These are phyloP conservation scores for Allenopithecus nigroviridis DNA, from an alignment of 2,797 vertebrate genomes.

Conservation along the genomic window DNA sequence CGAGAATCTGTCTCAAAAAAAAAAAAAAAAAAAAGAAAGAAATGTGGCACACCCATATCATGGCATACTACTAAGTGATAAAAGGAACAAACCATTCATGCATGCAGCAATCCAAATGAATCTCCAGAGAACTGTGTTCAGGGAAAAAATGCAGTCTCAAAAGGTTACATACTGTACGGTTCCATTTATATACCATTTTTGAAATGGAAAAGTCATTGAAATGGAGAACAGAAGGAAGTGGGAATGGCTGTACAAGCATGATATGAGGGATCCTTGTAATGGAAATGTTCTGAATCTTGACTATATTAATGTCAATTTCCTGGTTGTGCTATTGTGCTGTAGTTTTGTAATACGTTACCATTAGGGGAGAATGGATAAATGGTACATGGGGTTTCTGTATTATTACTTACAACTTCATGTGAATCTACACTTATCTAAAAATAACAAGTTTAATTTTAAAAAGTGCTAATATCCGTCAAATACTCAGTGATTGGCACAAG, in stretches of 20 bases:
- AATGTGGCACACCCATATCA: neutral
- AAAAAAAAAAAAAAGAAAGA: neutral
- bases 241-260: accelerated
- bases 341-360: neutral
- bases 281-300: neutral
- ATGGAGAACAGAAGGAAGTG: neutral
- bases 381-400: neutral
- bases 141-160: neutral
- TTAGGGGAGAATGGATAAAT: neutral
- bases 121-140: neutral
- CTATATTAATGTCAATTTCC: neutral
- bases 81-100: neutral
- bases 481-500: neutral
- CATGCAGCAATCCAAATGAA: neutral
- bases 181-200: neutral
- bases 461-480: neutral
- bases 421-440: slow-evolving; percentile 14
- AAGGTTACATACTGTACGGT: neutral
- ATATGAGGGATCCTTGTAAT: neutral
- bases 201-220: neutral
- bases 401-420: neutral
- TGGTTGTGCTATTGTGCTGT: neutral
- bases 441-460: neutral
- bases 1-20: too few species aligned
- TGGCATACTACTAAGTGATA: neutral